Base-by-base conservation (phyloP, 2,888 invertebrate genomes). In the Ectropis crepuscularia region DNA sequence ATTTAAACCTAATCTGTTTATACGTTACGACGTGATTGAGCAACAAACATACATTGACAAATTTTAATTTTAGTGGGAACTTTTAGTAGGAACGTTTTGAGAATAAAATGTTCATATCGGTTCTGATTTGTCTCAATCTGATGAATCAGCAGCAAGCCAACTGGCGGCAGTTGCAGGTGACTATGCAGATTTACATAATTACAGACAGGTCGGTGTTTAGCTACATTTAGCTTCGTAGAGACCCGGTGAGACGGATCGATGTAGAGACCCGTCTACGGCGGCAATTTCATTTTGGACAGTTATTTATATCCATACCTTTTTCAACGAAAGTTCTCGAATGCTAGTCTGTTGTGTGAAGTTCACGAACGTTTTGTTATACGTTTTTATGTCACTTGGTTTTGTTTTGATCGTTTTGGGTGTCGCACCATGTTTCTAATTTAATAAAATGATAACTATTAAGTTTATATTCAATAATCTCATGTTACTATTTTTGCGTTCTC, bases 201-300 rank as follows among this genome's bases (percentile, higher is more conserved):
- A 57, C 37, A 42, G 10, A 10, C 49, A 43, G 42, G 50, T 63
- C 70, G 66, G 63, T 70, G 70, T 74, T 77, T 74, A 70, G 67
- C 67, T 68, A 69, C 63, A 65, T 68, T 55, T 47, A 46, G 41
- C 43, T 54, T 45, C 37, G 38, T 43, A 53, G 49, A 73, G 75
- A 74, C 65, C 70, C 68, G 69, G 51, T 45, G 60, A 62, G 63
- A 46, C 47, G 68, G 70, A 79, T 79, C 75, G 73, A 79, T 79
- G 65, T 45, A 43, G 58, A 61, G 67, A 70, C 57, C 36, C 36
- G 62, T 43, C 53, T 53, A 42, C 66, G 63, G 69, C 61, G 47
- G 60, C 53, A 41, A 53, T 53, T 53, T 41, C 51, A 46, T 50
- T 41, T 16, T 43, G 38, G 38, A 12, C 38, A 39, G 49, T 41